Percentiles rank a stretch among this genome's conserved stretches.
These are phyloP conservation scores for Apis mellifera DNA, from an alignment of 1,140 invertebrate genomes.

Conservation along the genomic window DNA sequence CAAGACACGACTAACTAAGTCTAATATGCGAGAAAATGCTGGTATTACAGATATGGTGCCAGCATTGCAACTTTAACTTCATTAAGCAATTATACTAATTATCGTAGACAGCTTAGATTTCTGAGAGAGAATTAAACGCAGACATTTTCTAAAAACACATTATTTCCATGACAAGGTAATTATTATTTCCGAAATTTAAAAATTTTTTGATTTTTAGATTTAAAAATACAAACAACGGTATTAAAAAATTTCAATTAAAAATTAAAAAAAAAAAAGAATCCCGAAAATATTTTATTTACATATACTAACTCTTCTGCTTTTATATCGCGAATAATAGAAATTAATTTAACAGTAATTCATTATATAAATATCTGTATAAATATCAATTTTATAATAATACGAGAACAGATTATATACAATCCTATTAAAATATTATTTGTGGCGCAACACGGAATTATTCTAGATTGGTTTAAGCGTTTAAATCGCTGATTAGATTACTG, in stretches of 20 bases:
- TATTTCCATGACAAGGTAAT: background rate
- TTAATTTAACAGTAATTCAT: background rate
- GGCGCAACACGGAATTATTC: background rate
- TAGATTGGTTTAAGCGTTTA: background rate
- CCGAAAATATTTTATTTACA: background rate
- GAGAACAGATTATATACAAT: background rate
- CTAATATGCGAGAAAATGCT: constrained; percentile 6
- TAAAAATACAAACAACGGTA: background rate
- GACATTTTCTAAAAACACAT: background rate
- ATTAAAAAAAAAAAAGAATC: too few relatives aligned
- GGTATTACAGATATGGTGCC: background rate
- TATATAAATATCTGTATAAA: background rate
- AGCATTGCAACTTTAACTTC: constrained; percentile 42
- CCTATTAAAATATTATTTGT: background rate
- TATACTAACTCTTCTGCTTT: too few relatives aligned
- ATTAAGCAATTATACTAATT: constrained; percentile 47
- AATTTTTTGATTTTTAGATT: too few relatives aligned
- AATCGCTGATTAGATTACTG: background rate
- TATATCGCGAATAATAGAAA: background rate
- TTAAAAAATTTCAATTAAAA: too few relatives aligned
- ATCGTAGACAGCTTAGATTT: constrained; percentile 43
- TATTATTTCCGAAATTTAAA: too few relatives aligned
- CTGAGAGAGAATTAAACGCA: constrained; percentile 7
- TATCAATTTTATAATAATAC: background rate
- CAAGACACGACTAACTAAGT: background rate